phyloP scores from a whole-genome alignment of 2,888 invertebrate genomes.

The Dasysyrphus tricinctus region DNA sequence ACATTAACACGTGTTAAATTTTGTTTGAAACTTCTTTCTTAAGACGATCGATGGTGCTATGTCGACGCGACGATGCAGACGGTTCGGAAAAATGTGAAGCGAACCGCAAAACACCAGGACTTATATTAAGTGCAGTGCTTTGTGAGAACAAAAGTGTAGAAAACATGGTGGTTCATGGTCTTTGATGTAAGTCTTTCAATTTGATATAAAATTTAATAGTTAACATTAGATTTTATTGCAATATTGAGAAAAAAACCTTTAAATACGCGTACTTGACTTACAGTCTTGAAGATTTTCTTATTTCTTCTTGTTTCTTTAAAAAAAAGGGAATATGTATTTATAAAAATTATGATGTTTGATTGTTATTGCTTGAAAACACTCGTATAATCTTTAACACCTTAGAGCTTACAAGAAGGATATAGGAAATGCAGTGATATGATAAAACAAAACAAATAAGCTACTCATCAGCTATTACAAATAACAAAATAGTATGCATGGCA shows the following conservation, averaged over 20 bases:
- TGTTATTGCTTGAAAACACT: no score
- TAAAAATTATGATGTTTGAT: no score
- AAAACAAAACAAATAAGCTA: no score
- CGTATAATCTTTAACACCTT: no score
- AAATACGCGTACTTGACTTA: no score
- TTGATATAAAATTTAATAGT: neutral
- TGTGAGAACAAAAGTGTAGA: neutral
- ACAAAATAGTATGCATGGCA: no score
- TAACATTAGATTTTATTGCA: conserved; percentile 1
- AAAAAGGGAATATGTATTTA: no score
- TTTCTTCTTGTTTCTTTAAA: no score
- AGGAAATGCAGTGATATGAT: no score
- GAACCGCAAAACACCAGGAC: conserved; percentile 56
- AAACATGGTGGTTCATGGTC: conserved; percentile 6
- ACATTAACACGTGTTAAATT: neutral
- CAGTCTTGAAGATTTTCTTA: no score
- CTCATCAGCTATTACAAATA: no score
- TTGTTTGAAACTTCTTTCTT: conserved; percentile 10
- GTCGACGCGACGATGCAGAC: conserved; percentile 36
- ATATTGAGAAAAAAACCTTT: neutral
- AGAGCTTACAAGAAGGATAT: no score
- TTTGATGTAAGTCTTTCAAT: neutral
- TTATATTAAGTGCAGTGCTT: conserved; percentile 55
- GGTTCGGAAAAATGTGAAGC: conserved; percentile 56
- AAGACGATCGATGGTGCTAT: conserved; percentile 25